These are phyloP conservation scores for Drosophila pruinosa DNA, from an alignment of 1,140 invertebrate genomes.

Conservation along the genomic window DNA sequence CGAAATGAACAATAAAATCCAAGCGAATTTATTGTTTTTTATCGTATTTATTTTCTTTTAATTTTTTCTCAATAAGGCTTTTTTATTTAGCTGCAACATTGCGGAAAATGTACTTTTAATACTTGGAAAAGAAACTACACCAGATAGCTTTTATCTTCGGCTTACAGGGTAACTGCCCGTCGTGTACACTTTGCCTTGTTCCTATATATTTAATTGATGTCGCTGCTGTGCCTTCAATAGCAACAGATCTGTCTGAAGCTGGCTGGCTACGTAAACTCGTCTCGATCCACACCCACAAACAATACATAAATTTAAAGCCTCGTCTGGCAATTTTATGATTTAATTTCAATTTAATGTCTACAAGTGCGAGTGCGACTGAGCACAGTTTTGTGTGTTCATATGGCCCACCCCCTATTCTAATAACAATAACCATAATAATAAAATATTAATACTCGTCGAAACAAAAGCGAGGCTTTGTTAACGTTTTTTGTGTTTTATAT, in stretches of 20 bases:
- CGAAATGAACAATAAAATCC: constrained; percentile 41
- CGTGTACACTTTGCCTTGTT: neutral
- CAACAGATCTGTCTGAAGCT: neutral
- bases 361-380: neutral
- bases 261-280: neutral
- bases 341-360: constrained; percentile 37
- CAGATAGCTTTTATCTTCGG: neutral
- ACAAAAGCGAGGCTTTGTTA: constrained; percentile 31
- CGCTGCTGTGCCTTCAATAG: neutral
- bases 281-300: constrained; percentile 29
- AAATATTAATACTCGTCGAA: neutral
- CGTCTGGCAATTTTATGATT: constrained; percentile 42
- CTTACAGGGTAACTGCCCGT: neutral
- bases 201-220: neutral
- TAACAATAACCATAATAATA: too few relatives aligned
- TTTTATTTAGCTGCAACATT: too few relatives aligned
- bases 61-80: neutral
- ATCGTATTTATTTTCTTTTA: neutral
- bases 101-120: too few relatives aligned
- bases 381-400: neutral
- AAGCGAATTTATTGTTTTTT: constrained; percentile 17
- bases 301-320: constrained; percentile 9
- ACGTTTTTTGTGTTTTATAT: neutral
- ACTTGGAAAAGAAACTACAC: too few relatives aligned
- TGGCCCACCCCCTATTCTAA: neutral